Evolutionary conservation across 2,888 invertebrate species (phyloP), one percentile per base, ranked within the genome.

Genomic region (Eurois occulta): DNA sequence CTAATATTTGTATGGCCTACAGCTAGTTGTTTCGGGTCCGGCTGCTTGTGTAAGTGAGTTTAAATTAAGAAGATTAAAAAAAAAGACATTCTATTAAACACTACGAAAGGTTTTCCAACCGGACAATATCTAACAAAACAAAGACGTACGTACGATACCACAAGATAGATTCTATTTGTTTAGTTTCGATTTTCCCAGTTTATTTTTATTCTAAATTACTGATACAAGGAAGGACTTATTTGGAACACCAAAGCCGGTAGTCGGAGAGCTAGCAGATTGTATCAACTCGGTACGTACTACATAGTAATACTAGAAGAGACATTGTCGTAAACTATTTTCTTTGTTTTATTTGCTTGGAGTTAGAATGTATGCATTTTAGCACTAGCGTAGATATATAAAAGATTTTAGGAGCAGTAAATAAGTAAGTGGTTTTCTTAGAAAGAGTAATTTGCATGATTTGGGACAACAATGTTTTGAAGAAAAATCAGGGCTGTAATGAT

Each of bases 141-240:
- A 72, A 71, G 3, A 52, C 24, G 5, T 32, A 48, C 28, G 5
- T n/a, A 38, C 55, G 10, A 32, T 32, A 72, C 77, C 24, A 24
- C 52, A n/a, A 62, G 11, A 64, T 52, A 65, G 18, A 60, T 67
- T 43, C 24, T 68, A 2, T 28, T 5, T 38, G 5, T 58, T 80
- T 38, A 16, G 32, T 58, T 32, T 73, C 48, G 48, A 58, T 52
- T 64, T 71, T 46, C 10, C 43, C n/a, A 48, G 35, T 65, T 70
- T 68, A 64, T 55, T 74, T 75, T 41, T 32, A 64, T 74, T 60
- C 72, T 76, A 83, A 88, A 83, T 86, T 73, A 80, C 84, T 78
- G 35, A 68, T 75, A 86, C 81, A 81, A 75, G 80, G 68, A 81
- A 66, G 55, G 75, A 77, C 71, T 78, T 86, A 81, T 84, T 84